A percentile compares a stretch with the other conserved stretches of the same genome.
phyloP scores from a whole-genome alignment of 2,113 vertebrate genomes.

The Strix aluco region DNA sequence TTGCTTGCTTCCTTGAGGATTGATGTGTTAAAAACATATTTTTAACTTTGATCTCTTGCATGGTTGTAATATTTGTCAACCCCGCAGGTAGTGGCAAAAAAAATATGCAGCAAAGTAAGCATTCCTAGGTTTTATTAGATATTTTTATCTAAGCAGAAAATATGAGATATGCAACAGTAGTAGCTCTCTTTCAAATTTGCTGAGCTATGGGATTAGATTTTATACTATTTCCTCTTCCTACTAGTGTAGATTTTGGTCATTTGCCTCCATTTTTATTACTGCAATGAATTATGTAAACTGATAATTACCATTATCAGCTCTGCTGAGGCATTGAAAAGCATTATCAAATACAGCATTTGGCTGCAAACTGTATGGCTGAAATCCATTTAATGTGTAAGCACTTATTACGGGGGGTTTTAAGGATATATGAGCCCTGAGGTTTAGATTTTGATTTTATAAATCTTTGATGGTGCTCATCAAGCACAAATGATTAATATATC shows the following conservation, averaged over 20 bases:
- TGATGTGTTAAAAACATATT: neutral
- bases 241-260: neutral
- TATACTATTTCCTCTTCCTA: neutral
- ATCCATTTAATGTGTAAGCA: neutral
- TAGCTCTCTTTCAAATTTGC: neutral
- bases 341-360: neutral
- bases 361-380: neutral
- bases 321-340: neutral
- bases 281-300: neutral
- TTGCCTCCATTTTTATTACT: neutral
- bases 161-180: neutral
- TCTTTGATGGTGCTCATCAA: neutral
- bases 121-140: neutral
- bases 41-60: neutral
- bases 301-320: neutral
- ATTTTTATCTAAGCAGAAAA: neutral
- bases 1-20: neutral
- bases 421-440: neutral
- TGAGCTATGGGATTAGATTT: neutral
- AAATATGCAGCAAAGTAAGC: neutral
- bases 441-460: neutral
- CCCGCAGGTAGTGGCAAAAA: neutral
- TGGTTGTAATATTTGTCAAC: neutral
- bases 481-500: neutral
- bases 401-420: neutral